A percentile compares a stretch with the other conserved stretches of the same genome.
Evolutionary conservation across 2,797 vertebrate genomes (phyloP).

Genomic region (Cheirogaleus major): DNA sequence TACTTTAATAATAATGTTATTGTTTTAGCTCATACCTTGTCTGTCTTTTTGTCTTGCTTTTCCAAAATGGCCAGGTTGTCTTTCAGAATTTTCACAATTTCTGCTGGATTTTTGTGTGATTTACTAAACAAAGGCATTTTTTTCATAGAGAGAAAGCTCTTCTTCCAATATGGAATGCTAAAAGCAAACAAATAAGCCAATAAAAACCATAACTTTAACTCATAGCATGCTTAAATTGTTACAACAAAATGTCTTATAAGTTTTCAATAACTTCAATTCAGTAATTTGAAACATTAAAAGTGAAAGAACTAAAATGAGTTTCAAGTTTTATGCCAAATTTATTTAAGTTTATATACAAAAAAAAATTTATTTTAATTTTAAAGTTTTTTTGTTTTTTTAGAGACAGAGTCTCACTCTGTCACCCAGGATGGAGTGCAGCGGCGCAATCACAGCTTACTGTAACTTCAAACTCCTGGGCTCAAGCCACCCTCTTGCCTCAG

Average conservation of each 20-base stretch:
- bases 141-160: constrained; percentile 79
- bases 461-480: not conserved
- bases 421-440: not conserved
- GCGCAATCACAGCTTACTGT: not conserved
- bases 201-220: constrained; percentile 50
- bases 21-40: constrained; percentile 91
- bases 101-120: constrained; percentile 96
- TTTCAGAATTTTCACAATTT: constrained; percentile 95
- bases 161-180: constrained; percentile 78
- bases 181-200: constrained; percentile 74
- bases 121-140: constrained; percentile 98
- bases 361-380: not conserved
- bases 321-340: constrained; percentile 41
- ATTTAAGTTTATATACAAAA: not conserved
- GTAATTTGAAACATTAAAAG: constrained; percentile 4
- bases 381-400: not conserved
- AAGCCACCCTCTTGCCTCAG: not conserved
- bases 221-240: constrained; percentile 27
- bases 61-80: constrained; percentile 96
- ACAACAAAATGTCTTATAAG: not conserved
- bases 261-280: constrained; percentile 12
- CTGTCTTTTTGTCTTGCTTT: constrained; percentile 98
- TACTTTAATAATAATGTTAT: constrained; percentile 13
- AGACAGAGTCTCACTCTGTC: not conserved
- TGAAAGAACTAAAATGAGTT: constrained; percentile 29